Base-by-base conservation (phyloP, 2,113 vertebrate genomes). In the Peromyscus leucopus region DNA sequence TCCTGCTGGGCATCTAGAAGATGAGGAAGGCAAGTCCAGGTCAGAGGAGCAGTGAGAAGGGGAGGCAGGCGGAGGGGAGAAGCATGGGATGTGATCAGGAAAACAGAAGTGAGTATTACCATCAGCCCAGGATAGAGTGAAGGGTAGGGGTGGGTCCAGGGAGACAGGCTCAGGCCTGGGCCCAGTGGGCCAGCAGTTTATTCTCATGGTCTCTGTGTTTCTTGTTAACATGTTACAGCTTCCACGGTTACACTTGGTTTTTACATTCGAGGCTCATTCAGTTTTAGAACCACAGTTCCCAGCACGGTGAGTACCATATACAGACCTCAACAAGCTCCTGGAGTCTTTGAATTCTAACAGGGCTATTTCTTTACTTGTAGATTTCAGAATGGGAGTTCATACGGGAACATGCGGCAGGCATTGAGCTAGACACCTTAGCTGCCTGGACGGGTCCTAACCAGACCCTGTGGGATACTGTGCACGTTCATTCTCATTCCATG, bases 61-160 rank as follows among this genome's bases (percentile, higher is more conserved):
- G 36, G 0, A 36, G 1, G 21, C 17, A 21, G 48, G 59, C 21
- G 1, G 2, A 76, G 5, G 33, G 71, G n/a, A n/a, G 57, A 67
- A 17, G n/a, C 42, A 5, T 15, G 3, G 74, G 24, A 9, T 13
- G 26, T 71, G 12, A 13, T 28, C 22, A 78, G 63, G 79, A 33
- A 7, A 31, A 65, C 0, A 2, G 21, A n/a, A 24, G 36, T 2
- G 11, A 5, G 42, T 48, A 85, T 11, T 6, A 0, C 19, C 9
- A 3, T 0, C 21, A 51, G 48, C 21, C 5, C 24, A 21, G 36
- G 26, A 13, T 0, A n/a, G 42, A 55, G 17, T 1, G 57, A 42
- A 31, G 22, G 36, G 24, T 0, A 1, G 21, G 51, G 4, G 0
- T 1, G 0, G 13, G 59, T 46, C 65, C 42, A 12, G 55, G 4